A percentile compares a stretch with the other conserved stretches of the same genome.
Evolutionary conservation across 2,888 invertebrate species (phyloP).

Genomic region (Aleiodes leptofemur): DNA sequence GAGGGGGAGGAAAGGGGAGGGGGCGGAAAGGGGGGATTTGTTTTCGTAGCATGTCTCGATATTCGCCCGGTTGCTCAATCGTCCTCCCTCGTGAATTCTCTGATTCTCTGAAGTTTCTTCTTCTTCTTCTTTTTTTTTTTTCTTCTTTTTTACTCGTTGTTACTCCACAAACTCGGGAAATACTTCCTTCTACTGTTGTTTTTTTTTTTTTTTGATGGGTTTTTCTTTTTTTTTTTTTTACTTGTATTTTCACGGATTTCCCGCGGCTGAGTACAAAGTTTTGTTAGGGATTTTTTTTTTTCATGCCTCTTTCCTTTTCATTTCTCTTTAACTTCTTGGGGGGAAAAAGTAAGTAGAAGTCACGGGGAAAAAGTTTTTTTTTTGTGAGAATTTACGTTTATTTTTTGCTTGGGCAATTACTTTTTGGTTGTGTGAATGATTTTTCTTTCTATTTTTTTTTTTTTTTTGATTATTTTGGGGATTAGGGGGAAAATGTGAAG

Average conservation of each 20-base stretch:
- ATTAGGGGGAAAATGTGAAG: neutral
- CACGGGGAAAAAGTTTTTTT: neutral
- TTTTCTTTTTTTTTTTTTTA: conserved; percentile 13
- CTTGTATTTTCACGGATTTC: conserved; percentile 37
- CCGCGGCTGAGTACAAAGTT: conserved; percentile 41
- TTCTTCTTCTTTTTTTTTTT: neutral
- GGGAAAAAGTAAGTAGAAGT: conserved; percentile 1
- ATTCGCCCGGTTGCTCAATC: neutral
- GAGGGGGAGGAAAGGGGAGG: neutral
- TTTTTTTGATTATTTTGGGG: neutral
- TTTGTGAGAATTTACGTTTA: no score
- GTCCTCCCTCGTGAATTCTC: neutral
- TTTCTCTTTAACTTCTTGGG: conserved; percentile 4
- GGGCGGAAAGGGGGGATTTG: conserved; percentile 8
- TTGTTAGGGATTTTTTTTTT: no score
- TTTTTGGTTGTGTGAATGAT: neutral
- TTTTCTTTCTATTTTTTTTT: no score
- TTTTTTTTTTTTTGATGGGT: conserved; percentile 14
- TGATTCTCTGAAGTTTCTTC: neutral
- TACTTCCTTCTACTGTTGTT: neutral
- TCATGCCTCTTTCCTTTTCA: no score
- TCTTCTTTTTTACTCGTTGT: neutral
- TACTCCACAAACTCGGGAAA: neutral
- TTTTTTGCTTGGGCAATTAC: no score
- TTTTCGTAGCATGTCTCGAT: conserved; percentile 31